phyloP scores from a whole-genome alignment of 2,888 invertebrate species.

The Toxonevra muliebris region DNA sequence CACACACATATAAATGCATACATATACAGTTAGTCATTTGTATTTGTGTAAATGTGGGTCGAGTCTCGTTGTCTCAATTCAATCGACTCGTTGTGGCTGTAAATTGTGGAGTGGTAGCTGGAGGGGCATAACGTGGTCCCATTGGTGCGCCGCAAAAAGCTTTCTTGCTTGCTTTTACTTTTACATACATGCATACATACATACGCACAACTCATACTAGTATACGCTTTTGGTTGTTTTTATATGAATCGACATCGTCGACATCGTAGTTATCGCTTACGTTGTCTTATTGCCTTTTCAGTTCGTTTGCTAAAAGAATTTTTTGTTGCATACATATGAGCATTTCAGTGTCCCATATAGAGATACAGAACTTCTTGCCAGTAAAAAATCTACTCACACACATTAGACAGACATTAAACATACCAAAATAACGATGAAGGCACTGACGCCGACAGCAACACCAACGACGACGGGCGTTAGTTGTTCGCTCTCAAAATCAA shows the following conservation, averaged over 20 bases:
- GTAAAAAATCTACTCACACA: not conserved
- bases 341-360: slow-evolving; percentile 14
- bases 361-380: not conserved
- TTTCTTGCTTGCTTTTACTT: slow-evolving; percentile 61
- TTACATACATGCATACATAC: slow-evolving; percentile 22
- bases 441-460: not conserved
- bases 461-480: not conserved
- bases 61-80: slow-evolving; percentile 14
- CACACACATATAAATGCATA: slow-evolving; percentile 18
- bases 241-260: slow-evolving; percentile 25
- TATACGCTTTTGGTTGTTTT: no score
- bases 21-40: not conserved
- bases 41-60: slow-evolving; percentile 34
- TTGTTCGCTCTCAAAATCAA: slow-evolving; percentile 10
- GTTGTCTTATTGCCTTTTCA: slow-evolving; percentile 18
- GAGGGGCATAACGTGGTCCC: slow-evolving; percentile 66
- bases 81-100: slow-evolving; percentile 17
- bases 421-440: slow-evolving; percentile 19
- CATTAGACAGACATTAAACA: slow-evolving; percentile 26
- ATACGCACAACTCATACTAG: not conserved
- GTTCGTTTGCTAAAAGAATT: slow-evolving; percentile 19
- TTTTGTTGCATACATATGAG: not conserved
- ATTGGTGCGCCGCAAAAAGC: slow-evolving; percentile 67
- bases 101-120: slow-evolving; percentile 41
- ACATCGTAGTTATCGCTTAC: slow-evolving; percentile 21